Evolutionary conservation across 2,888 invertebrate genomes (phyloP).

Genomic region (Chrysodeixis includens): DNA sequence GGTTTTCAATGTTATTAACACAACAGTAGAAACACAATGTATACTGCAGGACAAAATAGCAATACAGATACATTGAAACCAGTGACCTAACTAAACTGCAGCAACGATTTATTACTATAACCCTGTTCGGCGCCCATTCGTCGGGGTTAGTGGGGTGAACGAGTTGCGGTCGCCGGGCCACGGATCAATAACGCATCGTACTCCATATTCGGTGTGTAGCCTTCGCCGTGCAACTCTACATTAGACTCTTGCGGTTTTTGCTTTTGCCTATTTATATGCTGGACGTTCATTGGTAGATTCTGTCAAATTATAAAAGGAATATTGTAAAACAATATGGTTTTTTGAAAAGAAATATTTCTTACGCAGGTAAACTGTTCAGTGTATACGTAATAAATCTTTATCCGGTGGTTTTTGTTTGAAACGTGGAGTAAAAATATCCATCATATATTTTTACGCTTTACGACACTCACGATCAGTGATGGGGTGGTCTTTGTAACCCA

Average conservation of each 20-base stretch:
- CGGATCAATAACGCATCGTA: constrained; percentile 76
- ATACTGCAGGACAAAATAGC: background rate
- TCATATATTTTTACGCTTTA: constrained; percentile 35
- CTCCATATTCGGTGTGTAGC: constrained; percentile 57
- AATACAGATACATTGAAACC: constrained; percentile 19
- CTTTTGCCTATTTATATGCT: constrained; percentile 28
- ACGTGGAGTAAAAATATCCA: background rate
- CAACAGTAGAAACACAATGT: background rate
- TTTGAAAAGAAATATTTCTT: background rate
- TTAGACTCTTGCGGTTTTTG: constrained; percentile 47
- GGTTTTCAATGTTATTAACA: background rate
- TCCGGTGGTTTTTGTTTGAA: background rate
- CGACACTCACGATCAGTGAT: constrained; percentile 16
- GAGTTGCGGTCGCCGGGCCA: constrained; percentile 68
- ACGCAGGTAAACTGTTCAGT: background rate
- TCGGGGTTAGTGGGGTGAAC: constrained; percentile 81
- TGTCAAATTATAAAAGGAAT: constrained; percentile 2
- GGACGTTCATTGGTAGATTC: background rate
- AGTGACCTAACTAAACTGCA: constrained; percentile 54
- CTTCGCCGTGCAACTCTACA: constrained; percentile 55
- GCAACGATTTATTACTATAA: constrained; percentile 42
- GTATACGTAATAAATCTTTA: background rate
- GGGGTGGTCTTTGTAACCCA: constrained; percentile 37
- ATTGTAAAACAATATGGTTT: background rate
- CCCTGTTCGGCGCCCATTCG: constrained; percentile 66